Evolutionary conservation across 2,113 vertebrate genomes (phyloP), one percentile per base, ranked within the genome.

Genomic region (Oryzias javanicus): DNA sequence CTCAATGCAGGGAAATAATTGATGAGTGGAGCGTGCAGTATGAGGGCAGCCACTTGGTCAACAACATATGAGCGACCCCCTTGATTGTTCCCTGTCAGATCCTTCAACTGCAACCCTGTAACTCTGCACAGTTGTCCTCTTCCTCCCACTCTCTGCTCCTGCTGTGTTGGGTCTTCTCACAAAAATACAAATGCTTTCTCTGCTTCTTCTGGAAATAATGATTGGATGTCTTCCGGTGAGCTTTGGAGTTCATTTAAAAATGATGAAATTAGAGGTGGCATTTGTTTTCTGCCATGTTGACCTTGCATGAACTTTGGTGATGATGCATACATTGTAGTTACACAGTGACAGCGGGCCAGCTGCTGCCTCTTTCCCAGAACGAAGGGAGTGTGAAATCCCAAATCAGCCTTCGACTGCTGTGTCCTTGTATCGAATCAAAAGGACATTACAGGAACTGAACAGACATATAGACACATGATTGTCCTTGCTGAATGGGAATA

Each of bases 391-490:
- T 72, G 73, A 89, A 80, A 77, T 64, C 52, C 60, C 66, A 29
- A 67, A 60, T 72, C 58, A 75, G 64, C 68, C 49, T 64, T 24
- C 70, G 75, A 81, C 76, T 75, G 73, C 67, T 58, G 54, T 54
- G 79, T 81, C 85, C 79, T 70, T 71, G 61, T 73, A 65, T 79
- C 71, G 68, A 81, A 85, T 81, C 72, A 86, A 74, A 62, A 87
- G 68, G 63, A 56, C 72, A 76, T 75, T 78, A 80, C 48, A 80
- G 44, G 42, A 66, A 29, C 63, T 35, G 55, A 63, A 64, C 20
- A 25, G 67, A 69, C 42, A 64, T 70, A 58, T 44, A 55, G 45
- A 72, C 45, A 16, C 61, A 55, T 5, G 45, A 69, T 60, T 67
- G 50, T 70, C 65, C n/a, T 24, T 6, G 47, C 19, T 80, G 70